These are phyloP conservation scores for Andrena bicolor DNA, from an alignment of 2,888 invertebrate genomes.

Conservation along the genomic window DNA sequence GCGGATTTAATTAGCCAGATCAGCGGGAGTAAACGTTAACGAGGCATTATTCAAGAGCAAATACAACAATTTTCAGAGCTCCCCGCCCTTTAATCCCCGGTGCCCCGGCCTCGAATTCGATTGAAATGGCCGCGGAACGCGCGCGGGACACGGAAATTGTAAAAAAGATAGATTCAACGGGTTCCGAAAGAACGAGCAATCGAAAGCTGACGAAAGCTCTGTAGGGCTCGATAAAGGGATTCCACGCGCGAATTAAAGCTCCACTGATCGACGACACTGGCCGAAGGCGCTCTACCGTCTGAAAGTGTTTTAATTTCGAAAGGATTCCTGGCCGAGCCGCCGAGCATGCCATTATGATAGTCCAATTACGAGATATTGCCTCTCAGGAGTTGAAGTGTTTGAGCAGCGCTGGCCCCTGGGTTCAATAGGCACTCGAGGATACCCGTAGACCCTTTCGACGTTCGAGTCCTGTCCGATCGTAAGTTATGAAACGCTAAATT, in stretches of 20 bases:
- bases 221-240: background rate
- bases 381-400: slow-evolving; percentile 56
- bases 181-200: background rate
- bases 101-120: background rate
- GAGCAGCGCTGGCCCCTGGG: slow-evolving; percentile 50
- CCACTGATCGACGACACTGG: background rate
- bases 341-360: slow-evolving; percentile 62
- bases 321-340: slow-evolving; percentile 37
- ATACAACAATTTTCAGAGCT: background rate
- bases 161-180: background rate
- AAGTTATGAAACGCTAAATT: slow-evolving; percentile 61
- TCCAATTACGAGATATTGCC: slow-evolving; percentile 65
- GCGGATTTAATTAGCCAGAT: slow-evolving; percentile 44
- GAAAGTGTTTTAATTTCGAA: slow-evolving; percentile 49
- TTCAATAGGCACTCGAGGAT: slow-evolving; percentile 56
- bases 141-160: background rate
- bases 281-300: background rate
- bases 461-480: slow-evolving; percentile 61
- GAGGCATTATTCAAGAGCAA: slow-evolving; percentile 22
- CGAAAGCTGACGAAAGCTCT: background rate
- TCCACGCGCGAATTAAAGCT: slow-evolving; percentile 8
- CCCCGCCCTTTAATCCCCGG: background rate
- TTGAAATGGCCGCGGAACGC: slow-evolving; percentile 15
- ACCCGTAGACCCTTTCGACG: slow-evolving; percentile 54
- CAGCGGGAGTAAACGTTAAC: slow-evolving; percentile 45